A percentile compares a stretch with the other conserved stretches of the same genome.
Conservation (phyloP, 1,140 invertebrate species). For the Drosophila sproati region DNA sequence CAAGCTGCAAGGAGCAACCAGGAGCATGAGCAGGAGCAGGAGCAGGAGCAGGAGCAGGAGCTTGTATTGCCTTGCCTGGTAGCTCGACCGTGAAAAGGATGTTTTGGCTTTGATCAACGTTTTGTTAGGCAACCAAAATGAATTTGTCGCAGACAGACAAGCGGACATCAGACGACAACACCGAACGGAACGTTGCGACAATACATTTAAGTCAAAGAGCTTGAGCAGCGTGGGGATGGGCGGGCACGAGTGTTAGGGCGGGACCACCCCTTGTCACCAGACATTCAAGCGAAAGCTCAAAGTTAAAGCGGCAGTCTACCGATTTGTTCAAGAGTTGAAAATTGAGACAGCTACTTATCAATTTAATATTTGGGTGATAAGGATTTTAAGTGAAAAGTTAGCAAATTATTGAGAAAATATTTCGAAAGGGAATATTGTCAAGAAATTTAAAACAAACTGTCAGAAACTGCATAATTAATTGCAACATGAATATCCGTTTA, state of each 20-base stretch:
- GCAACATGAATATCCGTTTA: no score
- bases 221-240: not conserved
- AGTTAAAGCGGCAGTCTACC: constrained; percentile 32
- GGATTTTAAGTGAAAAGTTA: not conserved
- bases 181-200: constrained; percentile 31
- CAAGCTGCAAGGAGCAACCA: not conserved
- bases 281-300: constrained; percentile 29
- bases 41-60: constrained; percentile 12
- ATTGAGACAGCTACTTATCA: constrained; percentile 7
- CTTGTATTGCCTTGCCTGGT: constrained; percentile 10
- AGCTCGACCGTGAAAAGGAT: constrained; percentile 74
- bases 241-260: not conserved
- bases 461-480: no score
- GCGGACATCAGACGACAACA: constrained; percentile 20
- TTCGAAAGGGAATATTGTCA: no score
- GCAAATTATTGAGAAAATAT: not conserved
- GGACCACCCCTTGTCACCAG: constrained; percentile 1
- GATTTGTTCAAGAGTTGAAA: not conserved
- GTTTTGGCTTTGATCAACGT: constrained; percentile 78
- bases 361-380: not conserved
- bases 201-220: constrained; percentile 52
- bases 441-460: no score
- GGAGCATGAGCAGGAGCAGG: constrained; percentile 8
- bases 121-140: constrained; percentile 76
- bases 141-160: constrained; percentile 65